Evolutionary conservation across 2,888 invertebrate genomes (phyloP).

Genomic region (Apoda limacodes): DNA sequence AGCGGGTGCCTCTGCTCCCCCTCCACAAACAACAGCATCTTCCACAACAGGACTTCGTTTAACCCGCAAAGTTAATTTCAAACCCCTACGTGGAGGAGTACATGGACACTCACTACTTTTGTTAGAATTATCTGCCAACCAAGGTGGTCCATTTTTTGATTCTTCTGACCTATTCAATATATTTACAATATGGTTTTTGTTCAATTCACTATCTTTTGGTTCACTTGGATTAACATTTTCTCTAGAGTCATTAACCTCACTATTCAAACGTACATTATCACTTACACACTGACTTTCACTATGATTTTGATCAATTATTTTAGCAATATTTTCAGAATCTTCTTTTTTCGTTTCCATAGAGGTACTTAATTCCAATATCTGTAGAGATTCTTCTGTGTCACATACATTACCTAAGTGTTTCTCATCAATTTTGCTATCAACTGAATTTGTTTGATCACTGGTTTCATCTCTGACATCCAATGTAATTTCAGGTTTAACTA

Average conservation of each 20-base stretch:
- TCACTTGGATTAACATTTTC: slow-evolving; percentile 66
- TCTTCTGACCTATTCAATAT: slow-evolving; percentile 43
- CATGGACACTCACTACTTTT: slow-evolving; percentile 62
- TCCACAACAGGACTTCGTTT: slow-evolving; percentile 89
- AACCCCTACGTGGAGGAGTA: slow-evolving; percentile 71
- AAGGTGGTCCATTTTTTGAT: slow-evolving; percentile 45
- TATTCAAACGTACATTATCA: slow-evolving; percentile 49
- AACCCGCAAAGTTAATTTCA: slow-evolving; percentile 86
- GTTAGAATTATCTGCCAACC: slow-evolving; percentile 57
- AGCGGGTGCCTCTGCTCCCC: slow-evolving; percentile 72
- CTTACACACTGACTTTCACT: slow-evolving; percentile 35
- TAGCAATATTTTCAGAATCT: slow-evolving; percentile 22
- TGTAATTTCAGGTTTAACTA: slow-evolving; percentile 26
- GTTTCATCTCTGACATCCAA: slow-evolving; percentile 28
- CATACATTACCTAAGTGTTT: slow-evolving; percentile 25
- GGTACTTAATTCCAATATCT: slow-evolving; percentile 29
- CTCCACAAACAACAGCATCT: slow-evolving; percentile 80
- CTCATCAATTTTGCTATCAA: slow-evolving; percentile 18
- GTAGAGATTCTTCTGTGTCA: slow-evolving; percentile 55
- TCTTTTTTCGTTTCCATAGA: slow-evolving; percentile 28
- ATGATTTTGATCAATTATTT: not conserved
- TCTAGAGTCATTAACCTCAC: slow-evolving; percentile 61
- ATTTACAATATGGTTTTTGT: slow-evolving; percentile 48
- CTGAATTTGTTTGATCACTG: slow-evolving; percentile 25
- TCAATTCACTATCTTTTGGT: slow-evolving; percentile 47